Evolutionary conservation across 2,113 vertebrate genomes (phyloP), one percentile per base, ranked within the genome.

Genomic region (Benitochromis conjunctus): DNA sequence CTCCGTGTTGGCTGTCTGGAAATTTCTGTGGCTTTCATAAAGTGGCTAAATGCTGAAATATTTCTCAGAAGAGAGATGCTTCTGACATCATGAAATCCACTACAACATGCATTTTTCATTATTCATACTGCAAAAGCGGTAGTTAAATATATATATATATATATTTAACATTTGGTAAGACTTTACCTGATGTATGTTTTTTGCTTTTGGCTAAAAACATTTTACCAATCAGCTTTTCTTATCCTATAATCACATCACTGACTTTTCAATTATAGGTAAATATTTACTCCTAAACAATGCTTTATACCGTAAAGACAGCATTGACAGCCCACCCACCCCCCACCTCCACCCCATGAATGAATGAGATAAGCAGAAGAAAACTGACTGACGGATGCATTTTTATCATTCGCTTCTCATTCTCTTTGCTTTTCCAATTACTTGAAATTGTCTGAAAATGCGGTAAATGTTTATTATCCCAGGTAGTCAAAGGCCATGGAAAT

Each of bases 11-110:
- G 87, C 9, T 58, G 79, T 83, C 84, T 84, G 80, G 60, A 87
- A 88, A 76, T 87, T 29, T 91, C 38, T 90, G 84, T 31, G 88
- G 80, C 53, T 86, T 62, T 48, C 79, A 58, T 90, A 87, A 92
- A 91, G 60, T 57, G 74, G 13, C 29, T 12, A 38, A 88, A 80
- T 3, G 24, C 62, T 64, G 46, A 81, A 81, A 69, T 57, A 34
- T 88, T 80, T 82, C 66, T 85, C 41, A 69, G 54, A 82, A 76
- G 51, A 69, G 13, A 19, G n/a, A 71, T 36, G 51, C 26, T 74
- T 80, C 43, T 84, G 55, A 81, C 78, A 66, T 82, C 55, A 1
- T 57, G 2, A 55, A 89, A 62, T 82, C 36, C 31, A 56, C 8
- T 62, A 53, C 31, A 60, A 9, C 69, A 13, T 77, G n/a, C 81